phyloP scores from a whole-genome alignment of 1,140 invertebrate genomes.

The Cydia fagiglandana region DNA sequence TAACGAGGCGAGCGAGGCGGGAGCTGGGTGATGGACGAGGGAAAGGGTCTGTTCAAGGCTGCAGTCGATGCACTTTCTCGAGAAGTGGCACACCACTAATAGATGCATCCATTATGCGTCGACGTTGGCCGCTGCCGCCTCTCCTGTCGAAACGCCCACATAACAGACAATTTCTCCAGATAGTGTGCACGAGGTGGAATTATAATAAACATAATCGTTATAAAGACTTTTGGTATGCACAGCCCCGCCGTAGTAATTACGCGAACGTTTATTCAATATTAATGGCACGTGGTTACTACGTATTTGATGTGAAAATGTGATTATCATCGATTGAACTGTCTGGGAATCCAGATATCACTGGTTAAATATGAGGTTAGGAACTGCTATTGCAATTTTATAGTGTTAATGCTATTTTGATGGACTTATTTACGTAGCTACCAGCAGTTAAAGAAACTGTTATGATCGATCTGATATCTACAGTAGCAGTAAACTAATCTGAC shows the following conservation, averaged over 20 bases:
- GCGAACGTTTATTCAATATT: not conserved
- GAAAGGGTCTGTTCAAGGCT: conserved; percentile 74
- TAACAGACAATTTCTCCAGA: conserved; percentile 38
- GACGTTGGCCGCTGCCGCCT: conserved; percentile 36
- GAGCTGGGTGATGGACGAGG: conserved; percentile 69
- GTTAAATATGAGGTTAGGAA: not conserved
- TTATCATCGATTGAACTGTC: conserved; percentile 11
- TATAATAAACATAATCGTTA: conserved; percentile 14
- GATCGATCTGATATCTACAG: not conserved
- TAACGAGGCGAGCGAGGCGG: conserved; percentile 57
- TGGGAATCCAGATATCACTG: conserved; percentile 2
- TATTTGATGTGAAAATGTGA: conserved; percentile 9
- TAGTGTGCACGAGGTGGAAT: conserved; percentile 13
- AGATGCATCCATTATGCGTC: conserved; percentile 60
- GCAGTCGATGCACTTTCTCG: conserved; percentile 71
- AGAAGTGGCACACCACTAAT: conserved; percentile 61
- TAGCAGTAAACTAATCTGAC: not conserved
- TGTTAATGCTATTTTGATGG: conserved; percentile 19
- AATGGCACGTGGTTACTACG: conserved; percentile 6
- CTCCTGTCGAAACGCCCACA: conserved; percentile 48
- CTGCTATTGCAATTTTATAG: conserved; percentile 13
- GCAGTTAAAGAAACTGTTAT: not conserved
- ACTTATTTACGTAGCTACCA: not conserved
- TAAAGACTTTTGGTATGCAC: not conserved
- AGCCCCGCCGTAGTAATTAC: conserved; percentile 6